These are phyloP conservation scores for Elmis aenea DNA, from an alignment of 2,888 invertebrate genomes.

Conservation along the genomic window DNA sequence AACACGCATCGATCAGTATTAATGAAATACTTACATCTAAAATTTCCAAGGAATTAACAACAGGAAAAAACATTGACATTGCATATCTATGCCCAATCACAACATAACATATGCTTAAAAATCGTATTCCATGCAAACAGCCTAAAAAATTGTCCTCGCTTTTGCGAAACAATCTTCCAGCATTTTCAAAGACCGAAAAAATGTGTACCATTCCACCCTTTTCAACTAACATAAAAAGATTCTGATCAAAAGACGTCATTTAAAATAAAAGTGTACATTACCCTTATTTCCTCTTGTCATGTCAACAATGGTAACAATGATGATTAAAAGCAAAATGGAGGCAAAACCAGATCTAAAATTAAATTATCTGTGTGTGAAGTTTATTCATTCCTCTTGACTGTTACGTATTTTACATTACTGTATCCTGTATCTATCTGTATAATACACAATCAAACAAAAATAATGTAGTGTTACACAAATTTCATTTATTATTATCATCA, in stretches of 20 bases:
- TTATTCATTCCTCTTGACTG: no score
- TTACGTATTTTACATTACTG: no score
- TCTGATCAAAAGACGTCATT: background rate
- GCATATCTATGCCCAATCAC: conserved; percentile 47
- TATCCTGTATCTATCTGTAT: no score
- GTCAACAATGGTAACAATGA: background rate
- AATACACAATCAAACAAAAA: no score
- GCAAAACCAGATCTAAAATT: no score
- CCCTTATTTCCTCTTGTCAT: no score
- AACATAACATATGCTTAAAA: conserved; percentile 48
- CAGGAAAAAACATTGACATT: conserved; percentile 35
- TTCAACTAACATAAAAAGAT: conserved; percentile 1
- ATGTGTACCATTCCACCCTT: conserved; percentile 1
- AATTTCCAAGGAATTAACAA: conserved; percentile 39
- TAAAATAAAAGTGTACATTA: background rate
- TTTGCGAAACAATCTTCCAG: conserved; percentile 6
- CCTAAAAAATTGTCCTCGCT: conserved; percentile 17
- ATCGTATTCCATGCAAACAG: conserved; percentile 50
- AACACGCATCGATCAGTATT: no score
- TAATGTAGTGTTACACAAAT: no score
- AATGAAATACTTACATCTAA: conserved; percentile 37
- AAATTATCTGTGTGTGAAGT: no score
- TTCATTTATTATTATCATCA: no score
- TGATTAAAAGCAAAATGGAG: background rate
- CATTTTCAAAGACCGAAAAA: conserved; percentile 6